phyloP scores from a whole-genome alignment of 2,797 vertebrate genomes.

The Microchirus variegatus region DNA sequence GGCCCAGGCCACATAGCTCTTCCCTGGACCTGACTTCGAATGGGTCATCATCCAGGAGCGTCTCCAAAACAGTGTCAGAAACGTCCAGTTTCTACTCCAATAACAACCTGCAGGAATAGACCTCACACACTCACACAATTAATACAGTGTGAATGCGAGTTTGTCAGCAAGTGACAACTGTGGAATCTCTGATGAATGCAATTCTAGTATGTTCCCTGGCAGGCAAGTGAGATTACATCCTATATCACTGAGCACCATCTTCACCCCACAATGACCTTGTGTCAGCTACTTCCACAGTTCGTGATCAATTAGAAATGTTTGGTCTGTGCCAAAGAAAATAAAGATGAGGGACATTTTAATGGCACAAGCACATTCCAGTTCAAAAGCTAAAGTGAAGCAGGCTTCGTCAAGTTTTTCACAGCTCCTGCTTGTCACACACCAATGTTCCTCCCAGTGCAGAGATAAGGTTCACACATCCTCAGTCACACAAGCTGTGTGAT shows the following conservation, averaged over 20 bases:
- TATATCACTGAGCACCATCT: slow-evolving; percentile 10
- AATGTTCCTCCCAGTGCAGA: slow-evolving; percentile 9
- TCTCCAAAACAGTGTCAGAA: slow-evolving; percentile 91
- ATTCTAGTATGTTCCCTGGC: slow-evolving; percentile 13
- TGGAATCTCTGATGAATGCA: slow-evolving; percentile 23
- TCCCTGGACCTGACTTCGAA: slow-evolving; percentile 90
- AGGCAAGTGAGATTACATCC: slow-evolving; percentile 20
- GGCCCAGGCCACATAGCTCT: slow-evolving; percentile 68
- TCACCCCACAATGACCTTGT: neutral
- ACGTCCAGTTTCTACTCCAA: slow-evolving; percentile 92
- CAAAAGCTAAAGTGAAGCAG: slow-evolving; percentile 23
- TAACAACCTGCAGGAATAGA: slow-evolving; percentile 81
- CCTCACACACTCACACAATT: neutral
- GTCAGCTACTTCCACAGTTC: neutral
- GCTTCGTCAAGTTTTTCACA: slow-evolving; percentile 23
- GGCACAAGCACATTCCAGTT: slow-evolving; percentile 32
- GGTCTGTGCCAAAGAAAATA: neutral
- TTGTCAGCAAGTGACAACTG: slow-evolving; percentile 12
- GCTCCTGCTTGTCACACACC: slow-evolving; percentile 29
- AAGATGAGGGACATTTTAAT: slow-evolving; percentile 4
- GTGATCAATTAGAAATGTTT: slow-evolving; percentile 3
- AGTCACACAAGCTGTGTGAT: slow-evolving; percentile 40
- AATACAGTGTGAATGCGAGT: slow-evolving; percentile 32
- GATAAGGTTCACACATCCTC: slow-evolving; percentile 49
- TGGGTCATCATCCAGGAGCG: slow-evolving; percentile 88